Conservation (phyloP, 2,888 invertebrate species). For the Subacronicta megacephala region DNA sequence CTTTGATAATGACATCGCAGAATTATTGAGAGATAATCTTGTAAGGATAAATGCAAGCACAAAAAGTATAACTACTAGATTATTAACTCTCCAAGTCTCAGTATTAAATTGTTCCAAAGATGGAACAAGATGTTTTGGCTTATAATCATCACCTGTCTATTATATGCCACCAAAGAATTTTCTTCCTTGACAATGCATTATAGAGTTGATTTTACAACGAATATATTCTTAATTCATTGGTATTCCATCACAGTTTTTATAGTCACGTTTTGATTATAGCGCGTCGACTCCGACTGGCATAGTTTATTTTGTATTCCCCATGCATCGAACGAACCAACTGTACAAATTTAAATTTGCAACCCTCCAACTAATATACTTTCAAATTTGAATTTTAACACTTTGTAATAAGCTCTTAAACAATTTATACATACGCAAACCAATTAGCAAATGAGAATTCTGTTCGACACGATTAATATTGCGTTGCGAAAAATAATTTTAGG, state of each 20-base stretch:
- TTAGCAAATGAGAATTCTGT: conserved; percentile 43
- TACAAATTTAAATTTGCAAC: conserved; percentile 52
- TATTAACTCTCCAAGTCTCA: conserved; percentile 21
- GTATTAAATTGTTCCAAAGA: conserved; percentile 28
- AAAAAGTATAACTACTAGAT: conserved; percentile 9
- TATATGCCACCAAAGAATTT: conserved; percentile 1
- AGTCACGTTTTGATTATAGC: conserved; percentile 65
- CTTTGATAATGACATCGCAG: conserved; percentile 7
- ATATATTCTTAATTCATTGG: conserved; percentile 55
- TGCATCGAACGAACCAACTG: conserved; percentile 66
- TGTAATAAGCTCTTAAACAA: conserved; percentile 17
- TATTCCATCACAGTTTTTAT: conserved; percentile 73
- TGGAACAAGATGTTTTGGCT: conserved; percentile 39
- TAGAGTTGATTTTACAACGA: conserved; percentile 25
- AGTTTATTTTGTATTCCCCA: conserved; percentile 69
- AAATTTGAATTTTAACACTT: conserved; percentile 33
- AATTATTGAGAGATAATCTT: conserved; percentile 8
- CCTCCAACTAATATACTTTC: conserved; percentile 12
- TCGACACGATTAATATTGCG: conserved; percentile 46
- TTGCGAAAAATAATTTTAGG: conserved; percentile 29
- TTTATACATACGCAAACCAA: conserved; percentile 7
- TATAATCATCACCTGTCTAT: conserved; percentile 35
- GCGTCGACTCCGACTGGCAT: conserved; percentile 47
- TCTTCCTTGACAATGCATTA: not conserved
- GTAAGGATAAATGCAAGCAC: not conserved